These are phyloP conservation scores for Magallana ariakensis DNA, from an alignment of 1,140 invertebrate genomes.

Conservation along the genomic window DNA sequence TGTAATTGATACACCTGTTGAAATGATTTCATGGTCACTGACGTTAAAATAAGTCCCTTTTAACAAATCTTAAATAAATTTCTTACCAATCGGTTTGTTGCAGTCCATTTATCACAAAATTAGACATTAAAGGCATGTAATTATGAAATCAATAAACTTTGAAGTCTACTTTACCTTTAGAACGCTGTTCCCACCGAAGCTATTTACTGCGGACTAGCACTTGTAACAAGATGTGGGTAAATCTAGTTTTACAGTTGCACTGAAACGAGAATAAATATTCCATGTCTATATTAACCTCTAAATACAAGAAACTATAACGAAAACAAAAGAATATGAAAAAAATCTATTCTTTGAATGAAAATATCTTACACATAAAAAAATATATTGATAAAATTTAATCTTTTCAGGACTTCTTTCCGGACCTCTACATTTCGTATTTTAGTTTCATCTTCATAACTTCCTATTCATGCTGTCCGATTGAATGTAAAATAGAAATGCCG, in stretches of 20 bases:
- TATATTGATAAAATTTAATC: too few relatives aligned
- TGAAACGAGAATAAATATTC: too few relatives aligned
- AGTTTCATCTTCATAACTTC: background rate
- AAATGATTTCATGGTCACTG: too few relatives aligned
- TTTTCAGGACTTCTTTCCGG: background rate
- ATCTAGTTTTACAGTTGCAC: background rate
- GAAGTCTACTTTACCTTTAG: background rate
- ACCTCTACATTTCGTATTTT: constrained; percentile 2
- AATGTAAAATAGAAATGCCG: constrained; percentile 9
- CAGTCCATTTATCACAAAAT: background rate
- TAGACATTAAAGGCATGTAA: background rate
- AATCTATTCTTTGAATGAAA: too few relatives aligned
- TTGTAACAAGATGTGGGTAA: constrained; percentile 13
- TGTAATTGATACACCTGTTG: too few relatives aligned
- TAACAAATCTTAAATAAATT: too few relatives aligned
- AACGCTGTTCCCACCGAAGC: constrained; percentile 14
- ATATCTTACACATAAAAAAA: too few relatives aligned
- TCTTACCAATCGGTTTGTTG: too few relatives aligned
- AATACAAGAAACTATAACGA: too few relatives aligned
- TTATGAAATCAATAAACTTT: background rate
- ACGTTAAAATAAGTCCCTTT: too few relatives aligned
- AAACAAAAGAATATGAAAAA: too few relatives aligned
- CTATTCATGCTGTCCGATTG: constrained; percentile 14
- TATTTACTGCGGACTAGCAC: constrained; percentile 19
- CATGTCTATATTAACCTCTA: too few relatives aligned